phyloP scores from a whole-genome alignment of 2,797 vertebrate genomes.

The Leontocebus nigricollis region DNA sequence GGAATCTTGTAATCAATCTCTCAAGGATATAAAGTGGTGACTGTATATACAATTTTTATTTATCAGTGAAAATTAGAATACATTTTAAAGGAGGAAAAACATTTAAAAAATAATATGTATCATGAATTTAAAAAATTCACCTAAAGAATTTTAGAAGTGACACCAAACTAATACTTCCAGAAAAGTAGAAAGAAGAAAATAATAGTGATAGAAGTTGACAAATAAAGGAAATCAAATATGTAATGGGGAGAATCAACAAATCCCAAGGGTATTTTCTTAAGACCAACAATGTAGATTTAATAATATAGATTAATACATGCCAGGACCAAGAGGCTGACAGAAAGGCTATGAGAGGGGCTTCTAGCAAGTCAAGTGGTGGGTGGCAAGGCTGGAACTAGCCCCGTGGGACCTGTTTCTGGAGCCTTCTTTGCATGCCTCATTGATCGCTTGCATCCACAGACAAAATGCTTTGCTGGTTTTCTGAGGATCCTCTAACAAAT shows the following conservation, averaged over 20 bases:
- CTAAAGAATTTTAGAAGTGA: background rate
- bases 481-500: background rate
- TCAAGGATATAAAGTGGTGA: background rate
- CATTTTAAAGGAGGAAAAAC: background rate
- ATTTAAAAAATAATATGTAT: background rate
- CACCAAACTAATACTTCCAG: background rate
- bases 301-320: background rate
- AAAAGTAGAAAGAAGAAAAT: background rate
- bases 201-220: background rate
- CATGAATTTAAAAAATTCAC: background rate
- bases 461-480: background rate
- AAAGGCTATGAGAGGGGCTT: background rate
- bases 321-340: background rate
- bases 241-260: background rate
- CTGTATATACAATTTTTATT: background rate
- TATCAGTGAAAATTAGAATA: background rate
- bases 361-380: too few relatives aligned
- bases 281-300: background rate
- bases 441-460: background rate
- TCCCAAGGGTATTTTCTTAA: background rate
- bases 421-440: background rate
- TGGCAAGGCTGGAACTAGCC: background rate
- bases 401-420: background rate
- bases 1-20: background rate
- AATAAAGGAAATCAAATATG: background rate